Evolutionary conservation across 37 sponge, comb jelly and placozoan species (phyloP).

Genomic region (Tethya wilhelma): DNA sequence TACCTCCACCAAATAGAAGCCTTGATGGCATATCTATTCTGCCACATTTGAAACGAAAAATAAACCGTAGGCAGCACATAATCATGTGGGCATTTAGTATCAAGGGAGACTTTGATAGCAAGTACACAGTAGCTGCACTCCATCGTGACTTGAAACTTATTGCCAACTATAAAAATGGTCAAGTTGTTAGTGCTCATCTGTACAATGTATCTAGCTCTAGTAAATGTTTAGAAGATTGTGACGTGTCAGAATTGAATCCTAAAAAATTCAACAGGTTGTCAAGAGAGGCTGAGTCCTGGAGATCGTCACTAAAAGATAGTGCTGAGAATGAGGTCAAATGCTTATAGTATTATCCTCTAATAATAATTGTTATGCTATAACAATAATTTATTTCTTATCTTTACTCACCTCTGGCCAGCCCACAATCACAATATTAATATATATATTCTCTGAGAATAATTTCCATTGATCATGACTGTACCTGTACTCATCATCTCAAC

Average conservation of each 20-base stretch:
- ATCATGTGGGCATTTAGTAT: slow-evolving; percentile 51
- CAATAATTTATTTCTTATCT: no score
- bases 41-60: not conserved
- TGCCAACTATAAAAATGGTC: slow-evolving; percentile 22
- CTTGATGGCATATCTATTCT: slow-evolving; percentile 49
- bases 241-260: slow-evolving; percentile 2
- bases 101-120: slow-evolving; percentile 43
- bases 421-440: no score
- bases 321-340: slow-evolving; percentile 26
- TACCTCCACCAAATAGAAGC: not conserved
- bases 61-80: not conserved
- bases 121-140: slow-evolving; percentile 13
- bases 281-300: slow-evolving; percentile 21
- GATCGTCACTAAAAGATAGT: slow-evolving; percentile 17
- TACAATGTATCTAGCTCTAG: slow-evolving; percentile 17
- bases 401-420: no score
- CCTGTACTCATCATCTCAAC: no score
- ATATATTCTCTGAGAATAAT: no score
- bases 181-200: not conserved
- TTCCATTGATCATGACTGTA: no score
- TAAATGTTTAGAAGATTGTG: not conserved
- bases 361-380: not conserved
- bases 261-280: not conserved
- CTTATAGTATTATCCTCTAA: not conserved
- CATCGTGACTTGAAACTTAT: slow-evolving; percentile 37